These are phyloP conservation scores for Drosophila pectinifera DNA, from an alignment of 1,140 invertebrate genomes.

Conservation along the genomic window DNA sequence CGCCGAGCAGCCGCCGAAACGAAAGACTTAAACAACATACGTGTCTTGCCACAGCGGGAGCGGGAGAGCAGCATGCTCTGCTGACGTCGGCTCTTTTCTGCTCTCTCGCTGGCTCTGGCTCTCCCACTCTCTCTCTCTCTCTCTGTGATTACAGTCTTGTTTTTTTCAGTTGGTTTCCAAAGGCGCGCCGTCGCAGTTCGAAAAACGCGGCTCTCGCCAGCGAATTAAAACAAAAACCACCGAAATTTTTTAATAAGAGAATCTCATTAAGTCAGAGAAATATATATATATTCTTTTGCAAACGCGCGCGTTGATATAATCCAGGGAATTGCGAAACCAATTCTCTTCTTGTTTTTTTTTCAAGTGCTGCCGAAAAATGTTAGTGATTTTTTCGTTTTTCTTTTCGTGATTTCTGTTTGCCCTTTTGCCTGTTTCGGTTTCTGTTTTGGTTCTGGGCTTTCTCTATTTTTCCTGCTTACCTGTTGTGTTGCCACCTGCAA, in stretches of 20 bases:
- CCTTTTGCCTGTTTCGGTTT: constrained; percentile 45
- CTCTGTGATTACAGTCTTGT: constrained; percentile 29
- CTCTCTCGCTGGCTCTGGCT: constrained; percentile 12
- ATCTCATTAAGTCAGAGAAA: background rate
- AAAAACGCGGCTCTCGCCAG: constrained; percentile 37
- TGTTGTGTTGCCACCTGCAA: constrained; percentile 32
- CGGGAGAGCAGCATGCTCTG: background rate
- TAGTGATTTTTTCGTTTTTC: constrained; percentile 28
- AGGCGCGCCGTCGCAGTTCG: constrained; percentile 67
- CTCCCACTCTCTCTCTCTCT: constrained; percentile 8
- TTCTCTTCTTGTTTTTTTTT: constrained; percentile 23
- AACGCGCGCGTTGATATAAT: background rate
- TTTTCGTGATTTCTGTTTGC: constrained; percentile 29
- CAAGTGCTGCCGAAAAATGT: constrained; percentile 28
- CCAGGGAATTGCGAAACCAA: constrained; percentile 5
- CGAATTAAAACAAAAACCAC: constrained; percentile 7
- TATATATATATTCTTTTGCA: background rate
- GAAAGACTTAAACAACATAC: constrained; percentile 76
- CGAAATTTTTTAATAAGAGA: constrained; percentile 12
- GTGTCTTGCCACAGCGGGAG: constrained; percentile 47
- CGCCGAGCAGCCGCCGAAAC: constrained; percentile 27
- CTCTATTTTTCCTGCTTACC: constrained; percentile 25
- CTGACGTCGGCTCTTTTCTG: constrained; percentile 25
- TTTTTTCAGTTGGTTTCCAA: constrained; percentile 58
- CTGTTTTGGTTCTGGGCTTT: constrained; percentile 32